Percentiles rank a stretch among this genome's conserved stretches.
phyloP scores from a whole-genome alignment of 2,888 invertebrate genomes.

The Fissipunctia ypsillon region DNA sequence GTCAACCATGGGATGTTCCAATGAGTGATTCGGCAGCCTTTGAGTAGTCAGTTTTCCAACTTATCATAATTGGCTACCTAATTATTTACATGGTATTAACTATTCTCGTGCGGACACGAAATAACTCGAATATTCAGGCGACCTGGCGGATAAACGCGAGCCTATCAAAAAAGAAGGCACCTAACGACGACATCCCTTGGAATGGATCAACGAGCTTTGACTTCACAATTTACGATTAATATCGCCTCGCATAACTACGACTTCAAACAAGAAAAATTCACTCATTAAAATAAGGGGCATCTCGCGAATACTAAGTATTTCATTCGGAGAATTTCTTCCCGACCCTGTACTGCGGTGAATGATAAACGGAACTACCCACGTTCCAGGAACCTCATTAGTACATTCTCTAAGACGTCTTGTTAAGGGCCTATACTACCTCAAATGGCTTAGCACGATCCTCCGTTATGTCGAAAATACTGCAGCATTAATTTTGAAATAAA shows the following conservation, averaged over 20 bases:
- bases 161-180: slow-evolving; percentile 1
- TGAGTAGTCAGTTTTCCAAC: too few species aligned
- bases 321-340: slow-evolving; percentile 44
- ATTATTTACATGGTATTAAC: too few species aligned
- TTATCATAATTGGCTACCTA: too few species aligned
- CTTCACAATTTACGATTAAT: slow-evolving; percentile 34
- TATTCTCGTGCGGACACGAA: not conserved
- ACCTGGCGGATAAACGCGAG: not conserved
- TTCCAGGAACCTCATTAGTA: slow-evolving; percentile 67
- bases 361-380: slow-evolving; percentile 67
- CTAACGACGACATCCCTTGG: not conserved
- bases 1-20: too few species aligned
- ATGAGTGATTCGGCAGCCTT: too few species aligned
- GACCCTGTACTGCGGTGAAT: slow-evolving; percentile 47
- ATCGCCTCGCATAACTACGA: slow-evolving; percentile 32
- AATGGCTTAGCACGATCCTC: too few species aligned
- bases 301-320: slow-evolving; percentile 57
- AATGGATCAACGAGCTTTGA: slow-evolving; percentile 36
- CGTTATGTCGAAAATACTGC: too few species aligned
- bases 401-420: slow-evolving; percentile 60
- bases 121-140: not conserved
- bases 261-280: slow-evolving; percentile 51
- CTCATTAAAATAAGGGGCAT: slow-evolving; percentile 45
- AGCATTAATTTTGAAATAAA: too few species aligned
- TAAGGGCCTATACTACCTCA: too few species aligned